A percentile compares a stretch with the other conserved stretches of the same genome.
Evolutionary conservation across 2,888 invertebrate genomes (phyloP).

Genomic region (Phyllotreta cruciferae): DNA sequence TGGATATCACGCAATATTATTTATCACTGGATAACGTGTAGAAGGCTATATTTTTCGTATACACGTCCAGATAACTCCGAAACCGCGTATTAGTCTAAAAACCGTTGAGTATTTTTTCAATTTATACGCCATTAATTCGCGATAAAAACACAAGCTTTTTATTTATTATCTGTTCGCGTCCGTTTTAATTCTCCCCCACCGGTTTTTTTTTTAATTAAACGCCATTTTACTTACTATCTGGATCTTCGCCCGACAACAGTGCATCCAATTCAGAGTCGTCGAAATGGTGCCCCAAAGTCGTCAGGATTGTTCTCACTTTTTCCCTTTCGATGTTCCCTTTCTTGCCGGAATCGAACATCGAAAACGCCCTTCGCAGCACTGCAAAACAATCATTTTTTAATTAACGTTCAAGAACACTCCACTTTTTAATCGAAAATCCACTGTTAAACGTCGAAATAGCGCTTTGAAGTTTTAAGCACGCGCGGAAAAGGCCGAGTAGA

Average conservation of each 20-base stretch:
- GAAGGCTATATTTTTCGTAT: slow-evolving; percentile 12
- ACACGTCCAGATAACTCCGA: slow-evolving; percentile 15
- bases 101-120: slow-evolving; percentile 16
- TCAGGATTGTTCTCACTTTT: slow-evolving; percentile 79
- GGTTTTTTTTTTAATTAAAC: too few relatives aligned
- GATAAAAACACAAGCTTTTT: not conserved
- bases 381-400: slow-evolving; percentile 38
- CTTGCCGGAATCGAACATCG: slow-evolving; percentile 85
- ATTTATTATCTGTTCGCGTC: not conserved
- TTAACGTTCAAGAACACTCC: not conserved
- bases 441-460: not conserved
- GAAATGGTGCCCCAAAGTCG: slow-evolving; percentile 81
- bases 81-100: slow-evolving; percentile 18
- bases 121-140: too few relatives aligned
- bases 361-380: slow-evolving; percentile 83
- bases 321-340: slow-evolving; percentile 81
- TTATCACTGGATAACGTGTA: slow-evolving; percentile 29
- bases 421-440: not conserved
- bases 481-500: too few relatives aligned
- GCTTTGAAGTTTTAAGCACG: too few relatives aligned
- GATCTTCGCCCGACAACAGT: slow-evolving; percentile 79
- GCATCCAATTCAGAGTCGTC: slow-evolving; percentile 80
- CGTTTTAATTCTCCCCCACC: too few relatives aligned
- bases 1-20: slow-evolving; percentile 28
- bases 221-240: slow-evolving; percentile 69